Conservation (phyloP, 1,140 invertebrate species). For the Andrena cerasifolii region DNA sequence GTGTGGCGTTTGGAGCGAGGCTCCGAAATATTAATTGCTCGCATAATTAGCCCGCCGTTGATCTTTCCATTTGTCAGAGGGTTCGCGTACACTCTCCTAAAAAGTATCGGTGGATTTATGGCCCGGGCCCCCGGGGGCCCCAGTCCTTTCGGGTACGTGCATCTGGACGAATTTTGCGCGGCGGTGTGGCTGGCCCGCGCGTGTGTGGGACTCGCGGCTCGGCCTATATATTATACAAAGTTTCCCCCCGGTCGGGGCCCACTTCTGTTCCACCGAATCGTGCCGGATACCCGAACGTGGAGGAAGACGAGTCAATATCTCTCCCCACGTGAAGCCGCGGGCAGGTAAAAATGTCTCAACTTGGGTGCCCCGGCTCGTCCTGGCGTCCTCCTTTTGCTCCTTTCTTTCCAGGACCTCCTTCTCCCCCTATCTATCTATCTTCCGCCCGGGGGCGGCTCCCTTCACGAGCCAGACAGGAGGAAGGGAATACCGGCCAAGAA, state of each 20-base stretch:
- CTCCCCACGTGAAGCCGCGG: slow-evolving; percentile 64
- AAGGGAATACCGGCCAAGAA: background rate
- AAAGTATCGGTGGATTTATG: slow-evolving; percentile 43
- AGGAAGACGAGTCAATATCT: slow-evolving; percentile 75
- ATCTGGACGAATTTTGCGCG: slow-evolving; percentile 40
- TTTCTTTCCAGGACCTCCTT: slow-evolving; percentile 45
- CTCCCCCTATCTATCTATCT: slow-evolving; percentile 56
- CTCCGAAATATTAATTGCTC: slow-evolving; percentile 28
- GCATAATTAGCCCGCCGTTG: slow-evolving; percentile 34
- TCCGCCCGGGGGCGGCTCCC: slow-evolving; percentile 51
- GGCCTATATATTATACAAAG: slow-evolving; percentile 70
- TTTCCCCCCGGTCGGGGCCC: slow-evolving; percentile 40
- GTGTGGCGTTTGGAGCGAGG: no score
- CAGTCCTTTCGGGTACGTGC: slow-evolving; percentile 31
- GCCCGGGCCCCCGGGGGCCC: slow-evolving; percentile 7
- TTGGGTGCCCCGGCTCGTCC: slow-evolving; percentile 65
- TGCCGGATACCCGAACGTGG: slow-evolving; percentile 56
- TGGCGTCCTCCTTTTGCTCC: slow-evolving; percentile 50
- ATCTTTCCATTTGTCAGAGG: slow-evolving; percentile 47
- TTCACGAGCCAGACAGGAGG: slow-evolving; percentile 23
- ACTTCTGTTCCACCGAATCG: slow-evolving; percentile 31
- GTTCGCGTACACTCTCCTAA: slow-evolving; percentile 33
- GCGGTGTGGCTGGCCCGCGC: slow-evolving; percentile 37
- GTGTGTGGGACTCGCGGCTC: slow-evolving; percentile 3
- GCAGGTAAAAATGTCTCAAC: slow-evolving; percentile 77